A percentile compares a stretch with the other conserved stretches of the same genome.
These are phyloP conservation scores for Ispidina picta DNA, from an alignment of 2,797 vertebrate species.

Conservation along the genomic window DNA sequence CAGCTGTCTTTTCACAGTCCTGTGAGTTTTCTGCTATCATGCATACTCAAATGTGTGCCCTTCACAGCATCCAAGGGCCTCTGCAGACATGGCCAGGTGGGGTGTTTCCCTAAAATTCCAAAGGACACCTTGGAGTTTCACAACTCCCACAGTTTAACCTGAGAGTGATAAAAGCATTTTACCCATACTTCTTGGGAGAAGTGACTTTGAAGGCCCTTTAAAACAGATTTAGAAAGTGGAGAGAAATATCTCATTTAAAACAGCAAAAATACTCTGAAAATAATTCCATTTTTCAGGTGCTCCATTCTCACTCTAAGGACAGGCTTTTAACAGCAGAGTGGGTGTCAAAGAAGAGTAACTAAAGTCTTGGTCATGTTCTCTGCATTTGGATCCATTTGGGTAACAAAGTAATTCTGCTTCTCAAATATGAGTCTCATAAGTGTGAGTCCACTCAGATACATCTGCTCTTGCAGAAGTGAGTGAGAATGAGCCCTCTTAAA, in stretches of 20 bases:
- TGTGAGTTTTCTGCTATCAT: not conserved
- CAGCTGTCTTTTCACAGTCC: not conserved
- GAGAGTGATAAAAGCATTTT: not conserved
- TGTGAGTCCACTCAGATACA: not conserved
- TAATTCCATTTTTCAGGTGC: not conserved
- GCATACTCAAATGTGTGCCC: not conserved
- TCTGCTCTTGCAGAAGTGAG: not conserved
- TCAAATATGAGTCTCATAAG: not conserved
- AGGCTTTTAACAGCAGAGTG: not conserved
- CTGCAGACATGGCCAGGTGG: not conserved
- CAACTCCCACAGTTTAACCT: not conserved
- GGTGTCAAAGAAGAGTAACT: not conserved
- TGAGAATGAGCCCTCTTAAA: not conserved
- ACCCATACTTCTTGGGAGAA: not conserved
- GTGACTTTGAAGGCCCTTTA: not conserved
- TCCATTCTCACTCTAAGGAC: not conserved
- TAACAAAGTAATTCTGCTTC: not conserved
- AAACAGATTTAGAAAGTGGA: not conserved
- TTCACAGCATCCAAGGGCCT: not conserved
- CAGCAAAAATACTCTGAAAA: not conserved
- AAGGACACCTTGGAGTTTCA: not conserved
- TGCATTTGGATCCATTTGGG: not conserved
- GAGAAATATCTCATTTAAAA: not conserved
- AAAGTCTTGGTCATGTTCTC: rapidly evolving
- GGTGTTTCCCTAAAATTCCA: not conserved